A percentile compares a stretch with the other conserved stretches of the same genome.
Conservation (phyloP, 2,113 vertebrate genomes). For the Crotalus tigris region DNA sequence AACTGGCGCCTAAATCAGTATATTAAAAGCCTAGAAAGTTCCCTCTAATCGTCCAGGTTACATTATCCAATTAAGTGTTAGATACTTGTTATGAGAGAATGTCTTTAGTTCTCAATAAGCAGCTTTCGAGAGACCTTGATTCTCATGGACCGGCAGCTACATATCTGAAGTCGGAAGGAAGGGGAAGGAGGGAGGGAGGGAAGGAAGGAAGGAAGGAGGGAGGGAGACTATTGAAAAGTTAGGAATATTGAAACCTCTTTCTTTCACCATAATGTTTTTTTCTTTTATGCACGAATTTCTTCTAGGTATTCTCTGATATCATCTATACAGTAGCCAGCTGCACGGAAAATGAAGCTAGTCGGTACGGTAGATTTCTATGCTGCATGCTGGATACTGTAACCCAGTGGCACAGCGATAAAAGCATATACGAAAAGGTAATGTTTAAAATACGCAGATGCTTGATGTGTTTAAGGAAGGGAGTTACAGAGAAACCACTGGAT, state of each 20-base stretch:
- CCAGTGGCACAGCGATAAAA: conserved; percentile 93
- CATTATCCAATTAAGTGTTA: too few species aligned
- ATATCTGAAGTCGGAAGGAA: not conserved
- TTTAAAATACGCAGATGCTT: not conserved
- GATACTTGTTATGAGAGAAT: too few species aligned
- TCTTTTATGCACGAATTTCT: conserved; percentile 7
- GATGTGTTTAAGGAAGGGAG: not conserved
- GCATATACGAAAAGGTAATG: conserved; percentile 92
- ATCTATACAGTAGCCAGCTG: conserved; percentile 99
- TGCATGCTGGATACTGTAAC: conserved; percentile 98
- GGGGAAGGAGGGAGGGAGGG: too few species aligned
- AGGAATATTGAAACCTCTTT: not conserved
- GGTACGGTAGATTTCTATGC: conserved; percentile 95
- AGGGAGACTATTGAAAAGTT: not conserved
- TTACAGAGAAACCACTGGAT: not conserved
- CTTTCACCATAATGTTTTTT: conserved; percentile 7
- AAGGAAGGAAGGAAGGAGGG: not conserved
- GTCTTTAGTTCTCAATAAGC: too few species aligned
- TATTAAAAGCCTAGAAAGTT: too few species aligned
- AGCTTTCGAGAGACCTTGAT: too few species aligned
- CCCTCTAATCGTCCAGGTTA: too few species aligned
- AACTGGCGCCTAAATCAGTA: too few species aligned
- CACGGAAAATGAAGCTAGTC: conserved; percentile 97
- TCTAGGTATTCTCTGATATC: conserved; percentile 96
- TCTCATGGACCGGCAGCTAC: too few species aligned